Evolutionary conservation across 1,140 invertebrate genomes (phyloP).

Genomic region (Zophobas atratus): DNA sequence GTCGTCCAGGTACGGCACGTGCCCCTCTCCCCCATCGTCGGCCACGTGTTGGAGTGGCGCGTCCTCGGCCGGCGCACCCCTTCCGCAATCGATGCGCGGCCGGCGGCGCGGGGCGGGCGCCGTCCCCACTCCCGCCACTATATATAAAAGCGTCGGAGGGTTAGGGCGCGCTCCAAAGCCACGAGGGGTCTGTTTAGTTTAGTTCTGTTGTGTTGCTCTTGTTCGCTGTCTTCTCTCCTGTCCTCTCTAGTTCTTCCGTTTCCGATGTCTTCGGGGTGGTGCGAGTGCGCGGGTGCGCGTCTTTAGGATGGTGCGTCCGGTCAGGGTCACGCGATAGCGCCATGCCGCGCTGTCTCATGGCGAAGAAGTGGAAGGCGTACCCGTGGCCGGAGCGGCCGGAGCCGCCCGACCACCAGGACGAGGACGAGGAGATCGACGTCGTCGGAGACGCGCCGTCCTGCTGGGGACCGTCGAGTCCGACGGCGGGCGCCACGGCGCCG

Average conservation of each 20-base stretch:
- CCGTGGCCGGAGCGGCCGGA: slow-evolving; percentile 74
- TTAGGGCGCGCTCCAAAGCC: slow-evolving; percentile 68
- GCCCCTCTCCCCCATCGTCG: slow-evolving; percentile 45
- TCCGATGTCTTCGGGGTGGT: slow-evolving; percentile 62
- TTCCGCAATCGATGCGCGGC: slow-evolving; percentile 64
- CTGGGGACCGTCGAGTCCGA: slow-evolving; percentile 81
- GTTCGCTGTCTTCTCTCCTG: slow-evolving; percentile 65
- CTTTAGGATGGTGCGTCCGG: slow-evolving; percentile 2
- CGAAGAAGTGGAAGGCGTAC: slow-evolving; percentile 92
- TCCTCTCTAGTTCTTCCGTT: slow-evolving; percentile 63
- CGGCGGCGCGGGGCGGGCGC: slow-evolving; percentile 36
- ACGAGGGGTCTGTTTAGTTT: slow-evolving; percentile 68
- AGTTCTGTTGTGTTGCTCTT: slow-evolving; percentile 57
- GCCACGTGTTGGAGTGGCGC: slow-evolving; percentile 62
- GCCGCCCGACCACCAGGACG: slow-evolving; percentile 69
- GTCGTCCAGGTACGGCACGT: slow-evolving; percentile 58
- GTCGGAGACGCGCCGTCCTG: slow-evolving; percentile 74
- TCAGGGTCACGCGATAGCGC: slow-evolving; percentile 62
- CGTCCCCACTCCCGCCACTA: slow-evolving; percentile 57
- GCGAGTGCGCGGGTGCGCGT: slow-evolving; percentile 63
- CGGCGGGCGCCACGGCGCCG: slow-evolving; percentile 81
- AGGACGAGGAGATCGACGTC: slow-evolving; percentile 89
- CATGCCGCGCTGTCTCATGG: slow-evolving; percentile 91
- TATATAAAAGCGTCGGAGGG: slow-evolving; percentile 69
- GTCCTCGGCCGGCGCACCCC: slow-evolving; percentile 54